These are phyloP conservation scores for Cotesia vestalis DNA, from an alignment of 1,140 invertebrate genomes.

Conservation along the genomic window DNA sequence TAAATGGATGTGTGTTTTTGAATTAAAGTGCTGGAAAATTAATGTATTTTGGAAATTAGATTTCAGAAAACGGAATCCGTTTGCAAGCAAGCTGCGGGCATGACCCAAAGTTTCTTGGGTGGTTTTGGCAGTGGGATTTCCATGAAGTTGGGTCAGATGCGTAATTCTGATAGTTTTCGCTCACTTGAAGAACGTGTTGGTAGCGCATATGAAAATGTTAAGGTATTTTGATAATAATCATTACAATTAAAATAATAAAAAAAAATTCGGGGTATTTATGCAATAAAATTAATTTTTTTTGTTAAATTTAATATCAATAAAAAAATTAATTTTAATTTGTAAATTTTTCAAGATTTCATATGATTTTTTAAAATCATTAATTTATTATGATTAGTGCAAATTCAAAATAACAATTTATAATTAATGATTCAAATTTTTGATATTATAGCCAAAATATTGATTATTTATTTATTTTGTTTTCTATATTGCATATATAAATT, in stretches of 20 bases:
- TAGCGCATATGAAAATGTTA: conserved; percentile 92
- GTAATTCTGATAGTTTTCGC: conserved; percentile 95
- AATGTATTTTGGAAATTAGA: conserved; percentile 64
- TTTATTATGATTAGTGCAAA: no score
- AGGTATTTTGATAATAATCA: conserved; percentile 70
- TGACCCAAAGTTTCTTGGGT: conserved; percentile 87
- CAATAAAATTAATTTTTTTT: no score
- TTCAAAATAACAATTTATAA: no score
- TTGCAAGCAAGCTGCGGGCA: conserved; percentile 87
- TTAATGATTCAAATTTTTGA: no score
- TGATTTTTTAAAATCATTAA: no score
- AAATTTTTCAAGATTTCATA: no score
- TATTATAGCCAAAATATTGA: no score
- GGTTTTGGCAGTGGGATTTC: conserved; percentile 85
- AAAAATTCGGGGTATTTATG: no score
- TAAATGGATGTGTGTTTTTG: neutral
- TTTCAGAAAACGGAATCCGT: conserved; percentile 92
- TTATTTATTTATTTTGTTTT: no score
- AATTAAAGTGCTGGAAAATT: neutral
- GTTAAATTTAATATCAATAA: no score
- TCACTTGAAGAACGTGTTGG: conserved; percentile 96
- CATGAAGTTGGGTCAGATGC: conserved; percentile 89
- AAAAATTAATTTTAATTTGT: no score
- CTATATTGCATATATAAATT: no score
- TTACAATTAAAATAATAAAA: neutral